Conservation (phyloP, 1,140 invertebrate species). For the Zaprionus tsacasi region DNA sequence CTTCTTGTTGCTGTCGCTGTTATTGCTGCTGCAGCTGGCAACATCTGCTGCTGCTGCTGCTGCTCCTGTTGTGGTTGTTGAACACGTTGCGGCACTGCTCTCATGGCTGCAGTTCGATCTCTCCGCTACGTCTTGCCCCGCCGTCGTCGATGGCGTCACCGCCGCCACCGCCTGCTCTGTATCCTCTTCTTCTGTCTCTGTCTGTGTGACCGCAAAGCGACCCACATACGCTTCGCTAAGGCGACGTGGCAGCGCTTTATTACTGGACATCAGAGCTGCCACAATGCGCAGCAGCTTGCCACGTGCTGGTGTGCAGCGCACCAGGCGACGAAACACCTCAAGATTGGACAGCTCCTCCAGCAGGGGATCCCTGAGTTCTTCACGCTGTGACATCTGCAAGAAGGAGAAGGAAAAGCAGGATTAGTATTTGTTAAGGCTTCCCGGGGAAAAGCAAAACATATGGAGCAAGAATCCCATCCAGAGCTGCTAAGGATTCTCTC, state of each 20-base stretch:
- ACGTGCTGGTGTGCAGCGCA: slow-evolving; percentile 89
- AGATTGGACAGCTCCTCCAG: slow-evolving; percentile 89
- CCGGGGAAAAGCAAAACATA: background rate
- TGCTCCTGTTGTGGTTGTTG: background rate
- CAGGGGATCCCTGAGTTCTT: slow-evolving; percentile 87
- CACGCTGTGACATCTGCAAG: slow-evolving; percentile 86
- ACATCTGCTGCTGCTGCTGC: background rate
- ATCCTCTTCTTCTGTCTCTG: background rate
- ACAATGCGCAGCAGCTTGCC: slow-evolving; percentile 88
- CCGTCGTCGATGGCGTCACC: too few relatives aligned
- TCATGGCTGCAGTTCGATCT: background rate
- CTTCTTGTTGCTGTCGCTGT: background rate
- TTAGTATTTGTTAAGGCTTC: background rate
- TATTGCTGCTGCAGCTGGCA: background rate
- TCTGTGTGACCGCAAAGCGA: slow-evolving; percentile 16
- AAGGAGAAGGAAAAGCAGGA: slow-evolving; percentile 51
- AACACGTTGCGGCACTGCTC: background rate
- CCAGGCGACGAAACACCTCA: slow-evolving; percentile 89
- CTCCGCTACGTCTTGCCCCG: background rate
- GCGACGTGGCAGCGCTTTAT: slow-evolving; percentile 59
- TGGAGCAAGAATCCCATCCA: background rate
- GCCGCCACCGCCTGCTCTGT: background rate
- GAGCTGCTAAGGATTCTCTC: background rate
- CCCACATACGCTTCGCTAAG: slow-evolving; percentile 56
- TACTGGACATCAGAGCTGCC: slow-evolving; percentile 85